A percentile compares a stretch with the other conserved stretches of the same genome.
phyloP scores from a whole-genome alignment of 1,140 invertebrate genomes.

The Drosophila erecta region DNA sequence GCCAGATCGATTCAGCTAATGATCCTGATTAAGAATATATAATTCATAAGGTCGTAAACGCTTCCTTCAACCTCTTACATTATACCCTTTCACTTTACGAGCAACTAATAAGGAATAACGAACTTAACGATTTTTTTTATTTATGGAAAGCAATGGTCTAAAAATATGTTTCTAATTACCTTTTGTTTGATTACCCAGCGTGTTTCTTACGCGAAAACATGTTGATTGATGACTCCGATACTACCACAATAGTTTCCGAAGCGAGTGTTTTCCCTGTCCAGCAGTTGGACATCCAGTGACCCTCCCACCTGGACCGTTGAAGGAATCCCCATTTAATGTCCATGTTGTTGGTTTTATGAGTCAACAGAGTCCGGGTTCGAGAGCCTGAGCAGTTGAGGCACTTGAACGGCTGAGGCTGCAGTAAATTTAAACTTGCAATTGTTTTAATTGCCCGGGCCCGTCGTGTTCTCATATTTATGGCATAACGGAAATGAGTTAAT shows the following conservation, averaged over 20 bases:
- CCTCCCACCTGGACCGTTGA: conserved; percentile 13
- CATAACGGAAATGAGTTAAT: conserved; percentile 82
- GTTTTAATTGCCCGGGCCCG: conserved; percentile 74
- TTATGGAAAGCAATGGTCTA: too few species aligned
- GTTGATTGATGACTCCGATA: background rate
- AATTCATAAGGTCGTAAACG: too few species aligned
- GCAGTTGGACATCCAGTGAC: background rate
- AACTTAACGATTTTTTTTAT: too few species aligned
- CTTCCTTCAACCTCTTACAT: too few species aligned
- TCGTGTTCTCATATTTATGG: conserved; percentile 80
- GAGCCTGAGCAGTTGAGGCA: conserved; percentile 19
- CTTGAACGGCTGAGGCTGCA: conserved; percentile 58
- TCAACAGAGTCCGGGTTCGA: conserved; percentile 43
- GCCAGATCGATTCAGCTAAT: too few species aligned
- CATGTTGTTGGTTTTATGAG: conserved; percentile 76
- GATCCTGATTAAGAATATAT: too few species aligned
- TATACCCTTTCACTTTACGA: too few species aligned
- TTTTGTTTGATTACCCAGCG: too few species aligned
- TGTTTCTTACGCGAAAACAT: too few species aligned
- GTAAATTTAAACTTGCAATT: conserved; percentile 81
- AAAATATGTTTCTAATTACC: too few species aligned
- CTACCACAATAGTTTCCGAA: conserved; percentile 19
- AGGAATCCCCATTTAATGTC: conserved; percentile 53
- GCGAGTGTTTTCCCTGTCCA: background rate
- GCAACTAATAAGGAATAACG: too few species aligned